Evolutionary conservation across 2,888 invertebrate species (phyloP).

Genomic region (Galerucella pusilla): DNA sequence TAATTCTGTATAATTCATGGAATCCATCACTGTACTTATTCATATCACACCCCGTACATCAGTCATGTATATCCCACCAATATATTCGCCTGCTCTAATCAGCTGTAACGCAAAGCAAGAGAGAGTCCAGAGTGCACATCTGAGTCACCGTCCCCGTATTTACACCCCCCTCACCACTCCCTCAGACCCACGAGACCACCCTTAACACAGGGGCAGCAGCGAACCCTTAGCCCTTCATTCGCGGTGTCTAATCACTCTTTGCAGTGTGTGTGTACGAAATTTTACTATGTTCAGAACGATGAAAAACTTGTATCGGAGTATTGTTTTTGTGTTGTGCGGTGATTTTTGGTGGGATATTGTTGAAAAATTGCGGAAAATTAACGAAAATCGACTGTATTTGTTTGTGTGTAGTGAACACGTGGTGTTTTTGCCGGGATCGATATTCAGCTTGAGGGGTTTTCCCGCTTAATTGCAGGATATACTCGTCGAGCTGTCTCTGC

Average conservation of each 20-base stretch:
- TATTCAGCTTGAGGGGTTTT: slow-evolving; percentile 24
- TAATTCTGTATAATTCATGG: neutral
- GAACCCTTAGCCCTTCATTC: slow-evolving; percentile 57
- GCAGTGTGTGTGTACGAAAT: slow-evolving; percentile 57
- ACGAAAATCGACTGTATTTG: slow-evolving; percentile 21
- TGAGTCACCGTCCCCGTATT: slow-evolving; percentile 58
- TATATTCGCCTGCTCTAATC: slow-evolving; percentile 26
- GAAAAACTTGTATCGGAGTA: slow-evolving; percentile 26
- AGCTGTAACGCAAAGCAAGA: slow-evolving; percentile 32
- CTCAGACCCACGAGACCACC: slow-evolving; percentile 46
- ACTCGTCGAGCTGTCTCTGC: slow-evolving; percentile 4
- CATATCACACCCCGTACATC: slow-evolving; percentile 34
- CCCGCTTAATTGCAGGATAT: slow-evolving; percentile 25
- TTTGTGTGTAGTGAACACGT: slow-evolving; percentile 29
- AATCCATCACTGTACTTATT: slow-evolving; percentile 9
- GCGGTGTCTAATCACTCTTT: slow-evolving; percentile 62
- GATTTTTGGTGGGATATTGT: slow-evolving; percentile 33
- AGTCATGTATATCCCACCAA: slow-evolving; percentile 35
- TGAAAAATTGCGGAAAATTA: slow-evolving; percentile 17
- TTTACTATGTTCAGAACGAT: slow-evolving; percentile 54
- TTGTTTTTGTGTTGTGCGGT: slow-evolving; percentile 29
- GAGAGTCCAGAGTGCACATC: slow-evolving; percentile 36
- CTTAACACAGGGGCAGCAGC: slow-evolving; percentile 51
- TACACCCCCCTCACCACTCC: slow-evolving; percentile 51
- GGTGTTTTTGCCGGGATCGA: slow-evolving; percentile 27